Evolutionary conservation across 2,888 invertebrate genomes (phyloP).

Genomic region (Aethes cnicana): DNA sequence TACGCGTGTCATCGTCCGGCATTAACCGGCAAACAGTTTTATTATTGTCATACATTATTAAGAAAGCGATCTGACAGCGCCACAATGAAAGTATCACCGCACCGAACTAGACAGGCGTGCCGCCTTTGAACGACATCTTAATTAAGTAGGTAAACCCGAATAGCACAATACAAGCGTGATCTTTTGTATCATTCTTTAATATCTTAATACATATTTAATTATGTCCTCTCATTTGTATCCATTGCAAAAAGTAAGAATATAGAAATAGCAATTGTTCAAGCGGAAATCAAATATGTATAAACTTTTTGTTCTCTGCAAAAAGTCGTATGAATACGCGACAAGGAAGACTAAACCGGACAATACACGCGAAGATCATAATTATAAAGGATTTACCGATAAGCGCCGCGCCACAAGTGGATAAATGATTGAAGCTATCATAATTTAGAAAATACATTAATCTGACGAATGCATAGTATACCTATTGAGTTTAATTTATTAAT

Average conservation of each 20-base stretch:
- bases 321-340: too few relatives aligned
- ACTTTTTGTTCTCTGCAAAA: too few relatives aligned
- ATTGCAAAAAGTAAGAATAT: too few relatives aligned
- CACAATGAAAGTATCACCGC: conserved; percentile 21
- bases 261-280: too few relatives aligned
- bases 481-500: conserved; percentile 10
- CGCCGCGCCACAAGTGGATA: too few relatives aligned
- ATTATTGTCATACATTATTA: conserved; percentile 35
- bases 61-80: conserved; percentile 19
- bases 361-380: too few relatives aligned
- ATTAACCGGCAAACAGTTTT: conserved; percentile 26
- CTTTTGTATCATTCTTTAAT: conserved; percentile 23
- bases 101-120: not conserved
- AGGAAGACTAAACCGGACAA: too few relatives aligned
- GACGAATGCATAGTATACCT: not conserved
- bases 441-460: not conserved
- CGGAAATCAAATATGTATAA: too few relatives aligned
- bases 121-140: conserved; percentile 29
- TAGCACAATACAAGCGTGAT: conserved; percentile 21
- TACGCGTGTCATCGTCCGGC: conserved; percentile 27
- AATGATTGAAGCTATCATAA: not conserved
- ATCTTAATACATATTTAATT: conserved; percentile 24
- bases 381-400: too few relatives aligned
- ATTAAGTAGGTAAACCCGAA: conserved; percentile 30
- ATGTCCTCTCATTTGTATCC: conserved; percentile 33